Percentiles rank a stretch among this genome's conserved stretches.
Conservation (phyloP, 2,888 invertebrate species). For the Cephus pygmeus region DNA sequence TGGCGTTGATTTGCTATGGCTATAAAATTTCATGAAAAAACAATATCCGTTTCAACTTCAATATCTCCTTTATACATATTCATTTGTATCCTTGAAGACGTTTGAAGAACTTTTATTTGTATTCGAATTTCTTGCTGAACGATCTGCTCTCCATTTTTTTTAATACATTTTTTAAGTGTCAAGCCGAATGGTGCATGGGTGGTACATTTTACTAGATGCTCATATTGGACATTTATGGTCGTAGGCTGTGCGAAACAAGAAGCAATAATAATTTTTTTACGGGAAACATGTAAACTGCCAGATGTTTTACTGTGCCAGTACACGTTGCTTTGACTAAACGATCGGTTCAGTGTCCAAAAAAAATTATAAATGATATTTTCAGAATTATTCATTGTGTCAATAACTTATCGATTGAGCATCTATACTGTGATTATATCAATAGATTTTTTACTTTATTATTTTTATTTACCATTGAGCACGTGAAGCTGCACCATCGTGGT, state of each 20-base stretch:
- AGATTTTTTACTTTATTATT: neutral
- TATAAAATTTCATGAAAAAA: slow-evolving; percentile 30
- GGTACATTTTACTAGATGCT: neutral
- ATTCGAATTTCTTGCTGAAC: neutral
- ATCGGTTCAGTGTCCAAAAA: slow-evolving; percentile 10
- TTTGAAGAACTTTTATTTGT: neutral
- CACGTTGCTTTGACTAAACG: neutral
- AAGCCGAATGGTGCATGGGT: neutral
- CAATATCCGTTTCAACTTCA: slow-evolving; percentile 12
- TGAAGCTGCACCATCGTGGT: slow-evolving; percentile 76
- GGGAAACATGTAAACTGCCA: slow-evolving; percentile 1
- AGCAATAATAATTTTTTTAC: slow-evolving; percentile 6
- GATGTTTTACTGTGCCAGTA: neutral
- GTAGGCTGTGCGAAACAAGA: neutral
- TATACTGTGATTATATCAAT: neutral
- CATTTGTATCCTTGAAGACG: no score
- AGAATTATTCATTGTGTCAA: neutral
- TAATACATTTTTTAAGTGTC: neutral
- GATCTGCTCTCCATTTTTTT: neutral
- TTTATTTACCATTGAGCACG: slow-evolving; percentile 74
- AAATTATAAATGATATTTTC: neutral
- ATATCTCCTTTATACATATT: neutral
- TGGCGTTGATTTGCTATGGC: slow-evolving; percentile 22
- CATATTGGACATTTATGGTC: neutral
- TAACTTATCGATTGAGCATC: neutral